A percentile compares a stretch with the other conserved stretches of the same genome.
phyloP scores from a whole-genome alignment of 1,140 invertebrate species.

The Muscidifurax raptorellus region DNA sequence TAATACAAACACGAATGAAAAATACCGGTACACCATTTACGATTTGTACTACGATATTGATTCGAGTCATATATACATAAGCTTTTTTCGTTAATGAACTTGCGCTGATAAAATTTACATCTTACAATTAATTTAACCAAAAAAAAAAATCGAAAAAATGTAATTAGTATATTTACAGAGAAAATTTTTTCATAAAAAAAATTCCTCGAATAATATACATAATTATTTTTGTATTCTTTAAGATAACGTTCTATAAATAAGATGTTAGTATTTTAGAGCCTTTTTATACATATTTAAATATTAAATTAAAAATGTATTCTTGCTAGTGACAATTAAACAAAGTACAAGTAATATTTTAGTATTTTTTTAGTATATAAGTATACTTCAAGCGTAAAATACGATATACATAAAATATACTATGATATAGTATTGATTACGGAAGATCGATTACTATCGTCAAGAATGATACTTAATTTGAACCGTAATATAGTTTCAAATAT shows the following conservation, averaged over 20 bases:
- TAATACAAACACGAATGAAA: not conserved
- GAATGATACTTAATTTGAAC: slow-evolving; percentile 30
- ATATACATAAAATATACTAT: too few species aligned
- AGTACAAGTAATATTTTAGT: slow-evolving; percentile 24
- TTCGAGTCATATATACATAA: not conserved
- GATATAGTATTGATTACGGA: slow-evolving; percentile 6
- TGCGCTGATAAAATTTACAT: not conserved
- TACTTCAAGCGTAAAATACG: not conserved
- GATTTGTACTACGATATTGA: not conserved
- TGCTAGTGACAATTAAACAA: slow-evolving; percentile 8
- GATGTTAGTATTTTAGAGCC: slow-evolving; percentile 6
- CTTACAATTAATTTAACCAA: not conserved
- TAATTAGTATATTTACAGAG: slow-evolving; percentile 6
- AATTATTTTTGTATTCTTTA: not conserved
- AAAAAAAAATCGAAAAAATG: slow-evolving; percentile 17
- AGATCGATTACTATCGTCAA: not conserved
- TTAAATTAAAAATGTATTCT: slow-evolving; percentile 20
- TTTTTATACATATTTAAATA: slow-evolving; percentile 19
- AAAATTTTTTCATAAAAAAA: not conserved
- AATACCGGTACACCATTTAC: not conserved
- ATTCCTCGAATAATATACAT: not conserved
- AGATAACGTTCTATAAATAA: slow-evolving; percentile 7
- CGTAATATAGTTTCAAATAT: slow-evolving; percentile 44
- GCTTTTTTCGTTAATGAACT: not conserved
- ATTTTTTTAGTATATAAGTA: slow-evolving; percentile 14